phyloP scores from a whole-genome alignment of 2,113 vertebrate species.

The sheep (Ovis aries) region DNA sequence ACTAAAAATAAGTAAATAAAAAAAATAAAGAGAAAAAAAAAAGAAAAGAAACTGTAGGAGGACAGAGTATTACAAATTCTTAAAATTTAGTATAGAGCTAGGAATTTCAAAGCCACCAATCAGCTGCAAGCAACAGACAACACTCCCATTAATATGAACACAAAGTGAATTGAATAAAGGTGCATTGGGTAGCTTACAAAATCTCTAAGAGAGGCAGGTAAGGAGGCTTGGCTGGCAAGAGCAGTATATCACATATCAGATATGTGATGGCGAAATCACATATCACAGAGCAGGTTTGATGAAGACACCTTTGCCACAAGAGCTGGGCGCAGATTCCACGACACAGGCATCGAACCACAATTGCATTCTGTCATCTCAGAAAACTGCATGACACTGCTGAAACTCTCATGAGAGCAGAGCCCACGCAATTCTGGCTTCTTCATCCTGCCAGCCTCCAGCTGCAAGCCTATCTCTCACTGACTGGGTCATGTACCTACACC shows the following conservation, averaged over 20 bases:
- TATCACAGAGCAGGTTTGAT: not conserved
- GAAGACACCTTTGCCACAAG: not conserved
- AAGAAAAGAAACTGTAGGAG: no score
- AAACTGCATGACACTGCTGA: not conserved
- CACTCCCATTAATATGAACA: not conserved
- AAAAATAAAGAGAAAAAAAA: no score
- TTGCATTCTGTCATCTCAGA: not conserved
- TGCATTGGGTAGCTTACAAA: not conserved
- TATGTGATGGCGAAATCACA: not conserved
- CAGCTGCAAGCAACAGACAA: not conserved
- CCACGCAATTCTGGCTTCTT: not conserved
- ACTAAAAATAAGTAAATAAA: no score
- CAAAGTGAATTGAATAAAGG: not conserved
- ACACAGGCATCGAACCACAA: not conserved
- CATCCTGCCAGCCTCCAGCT: not conserved
- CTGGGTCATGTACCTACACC: not conserved
- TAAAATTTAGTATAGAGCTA: not conserved
- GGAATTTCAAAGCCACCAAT: not conserved
- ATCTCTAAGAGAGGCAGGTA: not conserved
- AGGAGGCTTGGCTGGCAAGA: not conserved
- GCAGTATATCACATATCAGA: not conserved
- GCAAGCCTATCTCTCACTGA: not conserved
- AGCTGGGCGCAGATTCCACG: not conserved
- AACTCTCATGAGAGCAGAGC: not conserved
- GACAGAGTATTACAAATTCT: not conserved